Evolutionary conservation across 1,140 invertebrate species (phyloP).

Genomic region (Saccostrea glomerata): DNA sequence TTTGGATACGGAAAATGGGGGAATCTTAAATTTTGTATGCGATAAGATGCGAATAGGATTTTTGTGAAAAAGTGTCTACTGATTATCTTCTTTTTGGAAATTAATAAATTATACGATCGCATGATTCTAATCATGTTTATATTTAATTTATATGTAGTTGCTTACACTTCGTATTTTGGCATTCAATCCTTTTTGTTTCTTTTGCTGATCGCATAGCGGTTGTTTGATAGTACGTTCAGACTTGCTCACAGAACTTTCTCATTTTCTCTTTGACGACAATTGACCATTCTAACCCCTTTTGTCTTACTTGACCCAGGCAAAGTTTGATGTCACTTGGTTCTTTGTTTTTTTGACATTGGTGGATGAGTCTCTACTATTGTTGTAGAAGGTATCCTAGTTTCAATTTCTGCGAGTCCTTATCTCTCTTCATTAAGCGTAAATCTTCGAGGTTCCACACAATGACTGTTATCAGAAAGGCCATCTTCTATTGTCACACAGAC

Average conservation of each 20-base stretch:
- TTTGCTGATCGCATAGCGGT: not conserved
- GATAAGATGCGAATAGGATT: too few relatives aligned
- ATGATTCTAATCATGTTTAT: too few relatives aligned
- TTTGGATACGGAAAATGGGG: not conserved
- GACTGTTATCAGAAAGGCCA: conserved; percentile 19
- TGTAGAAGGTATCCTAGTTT: not conserved
- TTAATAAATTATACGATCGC: too few relatives aligned
- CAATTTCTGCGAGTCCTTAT: conserved; percentile 26
- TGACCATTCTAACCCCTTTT: not conserved
- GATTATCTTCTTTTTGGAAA: too few relatives aligned
- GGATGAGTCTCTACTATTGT: not conserved
- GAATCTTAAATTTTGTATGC: too few relatives aligned
- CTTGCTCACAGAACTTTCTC: not conserved
- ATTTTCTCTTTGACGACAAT: conserved; percentile 8
- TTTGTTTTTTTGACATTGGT: not conserved
- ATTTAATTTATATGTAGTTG: too few relatives aligned
- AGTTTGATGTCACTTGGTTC: not conserved
- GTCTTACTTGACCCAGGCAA: not conserved
- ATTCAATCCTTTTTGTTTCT: not conserved
- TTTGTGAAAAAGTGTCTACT: too few relatives aligned
- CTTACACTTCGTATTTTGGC: too few relatives aligned
- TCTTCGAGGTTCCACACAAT: not conserved
- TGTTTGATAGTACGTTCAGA: not conserved
- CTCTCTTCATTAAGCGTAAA: not conserved
- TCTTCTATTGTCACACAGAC: not conserved